Base-by-base conservation (phyloP, 2,113 vertebrate genomes). In the Aspidoscelis tigris region DNA sequence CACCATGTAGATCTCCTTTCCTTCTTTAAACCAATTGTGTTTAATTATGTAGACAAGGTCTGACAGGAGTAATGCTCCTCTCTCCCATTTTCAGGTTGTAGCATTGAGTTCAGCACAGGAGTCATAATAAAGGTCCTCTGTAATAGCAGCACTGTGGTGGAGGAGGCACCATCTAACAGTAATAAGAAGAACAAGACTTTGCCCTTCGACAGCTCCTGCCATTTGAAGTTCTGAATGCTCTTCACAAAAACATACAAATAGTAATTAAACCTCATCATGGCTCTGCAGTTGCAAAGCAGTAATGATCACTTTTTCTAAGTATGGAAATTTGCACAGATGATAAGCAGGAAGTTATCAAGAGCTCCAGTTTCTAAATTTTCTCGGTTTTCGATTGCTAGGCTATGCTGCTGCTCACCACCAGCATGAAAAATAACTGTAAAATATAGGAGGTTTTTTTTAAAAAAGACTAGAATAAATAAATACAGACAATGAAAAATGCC, bases 201-300 rank as follows among this genome's bases (percentile, higher is more conserved):
- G 44, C 75, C 50, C 74, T 90, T 75, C 50, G 39, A 26, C 4
- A 83, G 70, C 22, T 74, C 22, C 5, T 87, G 85, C 58, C 10
- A 68, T 84, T 58, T 70, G 81, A 82, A 21, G 71, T 87, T 90
- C 87, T 81, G 68, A 47, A 90, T 87, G 76, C 61, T 55, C 43
- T 58, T 86, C 82, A 85, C 0, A 0, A 12, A 86, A 66, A 69
- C 66, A 39, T 12, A 76, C 58, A 71, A 72, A 81, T 33, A 69
- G 69, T 76, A 80, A 72, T 83, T 72, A 86, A 82, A 33, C 55
- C 50, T 81, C 47, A 41, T n/a, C 55, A n/a, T 0, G n/a, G 83
- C 8, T 43, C 10, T 78, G 75, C 82, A 18, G 21, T 22, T 88
- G 11, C 41, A 18, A 73, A 84, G 58, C 18, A 12, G 8, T 18